phyloP scores from a whole-genome alignment of 2,797 vertebrate genomes.

The Cryptoprocta ferox region DNA sequence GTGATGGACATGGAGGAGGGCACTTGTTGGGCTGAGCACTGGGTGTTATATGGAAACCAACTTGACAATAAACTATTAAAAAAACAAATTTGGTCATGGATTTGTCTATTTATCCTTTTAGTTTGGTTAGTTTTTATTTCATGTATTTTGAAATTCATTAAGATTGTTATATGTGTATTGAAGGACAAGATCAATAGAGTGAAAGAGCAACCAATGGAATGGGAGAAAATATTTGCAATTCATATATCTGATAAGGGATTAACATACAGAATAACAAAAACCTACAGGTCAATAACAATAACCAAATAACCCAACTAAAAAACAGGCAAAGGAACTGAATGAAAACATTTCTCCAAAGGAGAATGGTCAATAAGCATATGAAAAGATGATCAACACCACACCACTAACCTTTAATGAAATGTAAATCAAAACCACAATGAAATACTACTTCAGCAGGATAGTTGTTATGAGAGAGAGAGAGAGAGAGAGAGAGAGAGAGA shows the following conservation, averaged over 20 bases:
- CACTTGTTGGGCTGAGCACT: no score
- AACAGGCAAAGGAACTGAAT: neutral
- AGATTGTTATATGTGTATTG: neutral
- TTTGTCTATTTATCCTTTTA: slow-evolving; percentile 3
- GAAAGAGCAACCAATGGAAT: neutral
- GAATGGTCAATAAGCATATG: neutral
- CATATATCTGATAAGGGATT: neutral
- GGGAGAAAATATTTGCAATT: neutral
- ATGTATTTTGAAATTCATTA: neutral
- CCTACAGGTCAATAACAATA: neutral
- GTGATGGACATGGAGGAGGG: no score
- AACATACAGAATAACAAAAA: neutral
- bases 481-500: neutral
- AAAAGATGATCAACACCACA: neutral
- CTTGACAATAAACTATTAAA: no score
- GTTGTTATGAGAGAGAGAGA: neutral
- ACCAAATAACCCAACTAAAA: neutral
- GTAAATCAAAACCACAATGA: neutral
- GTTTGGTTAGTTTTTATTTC: neutral
- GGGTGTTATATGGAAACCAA: no score
- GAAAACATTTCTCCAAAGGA: neutral
- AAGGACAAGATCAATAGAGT: neutral
- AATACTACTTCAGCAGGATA: neutral
- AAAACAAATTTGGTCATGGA: neutral
- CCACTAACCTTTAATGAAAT: neutral